These are phyloP conservation scores for Larimichthys crocea DNA, from an alignment of 2,113 vertebrate species.

Conservation along the genomic window DNA sequence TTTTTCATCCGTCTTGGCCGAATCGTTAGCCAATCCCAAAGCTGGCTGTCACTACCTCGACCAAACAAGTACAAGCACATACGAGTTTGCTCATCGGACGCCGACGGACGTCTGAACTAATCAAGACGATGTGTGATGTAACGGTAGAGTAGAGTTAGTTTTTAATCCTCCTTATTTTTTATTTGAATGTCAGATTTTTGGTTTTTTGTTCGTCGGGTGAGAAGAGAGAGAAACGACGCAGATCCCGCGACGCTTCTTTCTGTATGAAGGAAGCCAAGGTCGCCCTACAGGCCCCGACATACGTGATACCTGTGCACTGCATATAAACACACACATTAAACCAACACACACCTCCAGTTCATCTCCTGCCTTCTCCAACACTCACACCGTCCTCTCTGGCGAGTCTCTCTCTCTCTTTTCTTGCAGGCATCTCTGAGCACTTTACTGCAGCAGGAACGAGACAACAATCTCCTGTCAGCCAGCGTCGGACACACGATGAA, in stretches of 20 bases:
- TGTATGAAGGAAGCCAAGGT: conserved; percentile 48
- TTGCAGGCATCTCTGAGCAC: conserved; percentile 81
- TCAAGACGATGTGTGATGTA: conserved; percentile 56
- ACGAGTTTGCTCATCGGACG: conserved; percentile 52
- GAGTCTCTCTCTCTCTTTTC: neutral
- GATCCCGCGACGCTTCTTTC: conserved; percentile 22
- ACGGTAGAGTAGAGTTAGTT: conserved; percentile 26
- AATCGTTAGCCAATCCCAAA: conserved; percentile 70
- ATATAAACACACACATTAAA: neutral
- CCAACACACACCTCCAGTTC: neutral
- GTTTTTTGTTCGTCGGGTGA: conserved; percentile 34
- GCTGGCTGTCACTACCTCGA: conserved; percentile 70
- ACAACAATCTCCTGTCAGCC: conserved; percentile 71
- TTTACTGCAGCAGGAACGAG: conserved; percentile 78
- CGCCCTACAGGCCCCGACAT: conserved; percentile 37
- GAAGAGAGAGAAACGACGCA: conserved; percentile 32
- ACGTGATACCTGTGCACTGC: conserved; percentile 46
- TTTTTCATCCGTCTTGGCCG: conserved; percentile 51
- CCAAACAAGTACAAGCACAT: conserved; percentile 69
- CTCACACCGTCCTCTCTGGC: conserved; percentile 12
- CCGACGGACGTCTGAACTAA: conserved; percentile 54
- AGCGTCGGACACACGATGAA: conserved; percentile 33
- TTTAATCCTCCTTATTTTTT: conserved; percentile 14
- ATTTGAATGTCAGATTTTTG: conserved; percentile 43
- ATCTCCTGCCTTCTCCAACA: neutral